Percentiles rank a stretch among this genome's conserved stretches.
Conservation (phyloP, 1,140 invertebrate genomes). For the Meloidogyne hapla region DNA sequence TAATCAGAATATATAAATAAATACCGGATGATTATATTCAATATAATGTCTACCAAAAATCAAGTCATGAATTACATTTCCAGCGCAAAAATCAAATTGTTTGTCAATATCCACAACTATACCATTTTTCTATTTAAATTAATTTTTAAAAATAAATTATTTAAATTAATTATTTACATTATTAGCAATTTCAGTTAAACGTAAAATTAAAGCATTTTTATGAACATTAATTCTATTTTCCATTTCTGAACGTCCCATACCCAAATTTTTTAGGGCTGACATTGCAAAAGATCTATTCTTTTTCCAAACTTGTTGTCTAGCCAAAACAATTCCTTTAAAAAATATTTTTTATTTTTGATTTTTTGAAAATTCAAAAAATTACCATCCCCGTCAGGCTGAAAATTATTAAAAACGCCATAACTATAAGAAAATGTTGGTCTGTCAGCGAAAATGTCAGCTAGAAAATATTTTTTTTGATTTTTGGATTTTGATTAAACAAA, state of each 20-base stretch:
- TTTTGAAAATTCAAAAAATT: not conserved
- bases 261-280: conserved; percentile 45
- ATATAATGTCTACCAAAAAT: conserved; percentile 48
- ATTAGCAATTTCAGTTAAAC: conserved; percentile 16
- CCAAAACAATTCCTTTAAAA: conserved; percentile 34
- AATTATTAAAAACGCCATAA: conserved; percentile 51
- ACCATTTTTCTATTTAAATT: conserved; percentile 11
- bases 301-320: conserved; percentile 33
- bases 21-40: conserved; percentile 40
- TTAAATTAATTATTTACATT: conserved; percentile 9
- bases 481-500: not conserved
- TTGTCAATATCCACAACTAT: conserved; percentile 40
- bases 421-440: conserved; percentile 45
- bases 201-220: conserved; percentile 27
- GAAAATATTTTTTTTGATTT: conserved; percentile 15
- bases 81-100: conserved; percentile 50
- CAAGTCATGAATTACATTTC: conserved; percentile 58
- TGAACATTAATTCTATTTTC: conserved; percentile 45
- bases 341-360: conserved; percentile 33
- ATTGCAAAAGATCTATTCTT: conserved; percentile 52
- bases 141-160: not conserved
- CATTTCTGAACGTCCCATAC: conserved; percentile 46
- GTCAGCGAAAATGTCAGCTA: conserved; percentile 47
- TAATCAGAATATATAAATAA: not conserved
- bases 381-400: conserved; percentile 49